A percentile compares a stretch with the other conserved stretches of the same genome.
These are phyloP conservation scores for Caradrina clavipalpis DNA, from an alignment of 2,888 invertebrate species.

Conservation along the genomic window DNA sequence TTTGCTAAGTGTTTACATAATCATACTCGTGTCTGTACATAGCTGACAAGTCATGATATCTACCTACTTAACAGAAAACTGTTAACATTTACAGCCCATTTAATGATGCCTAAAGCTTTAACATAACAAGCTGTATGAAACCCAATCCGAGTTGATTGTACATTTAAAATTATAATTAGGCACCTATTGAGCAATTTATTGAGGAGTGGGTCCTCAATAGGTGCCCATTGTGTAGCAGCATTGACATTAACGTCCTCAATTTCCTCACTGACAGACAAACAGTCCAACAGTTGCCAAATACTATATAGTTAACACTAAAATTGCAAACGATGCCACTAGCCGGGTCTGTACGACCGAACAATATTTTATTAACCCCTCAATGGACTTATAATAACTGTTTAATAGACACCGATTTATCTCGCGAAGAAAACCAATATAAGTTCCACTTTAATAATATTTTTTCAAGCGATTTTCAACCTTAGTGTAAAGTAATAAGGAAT, in stretches of 20 bases:
- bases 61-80: background rate
- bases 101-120: background rate
- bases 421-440: conserved; percentile 60
- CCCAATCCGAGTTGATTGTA: conserved; percentile 34
- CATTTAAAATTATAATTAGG: conserved; percentile 48
- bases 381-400: conserved; percentile 87
- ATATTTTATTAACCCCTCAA: conserved; percentile 89
- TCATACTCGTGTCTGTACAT: background rate
- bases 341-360: conserved; percentile 74
- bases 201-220: background rate
- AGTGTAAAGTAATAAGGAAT: conserved; percentile 27
- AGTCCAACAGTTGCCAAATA: conserved; percentile 54
- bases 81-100: background rate
- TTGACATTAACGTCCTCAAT: conserved; percentile 49
- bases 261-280: conserved; percentile 54
- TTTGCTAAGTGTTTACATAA: too few species aligned
- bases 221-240: conserved; percentile 34
- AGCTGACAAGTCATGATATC: background rate
- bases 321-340: conserved; percentile 69
- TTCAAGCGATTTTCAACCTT: conserved; percentile 51
- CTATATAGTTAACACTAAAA: conserved; percentile 64
- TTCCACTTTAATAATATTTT: conserved; percentile 12
- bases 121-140: conserved; percentile 1
- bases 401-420: conserved; percentile 88
- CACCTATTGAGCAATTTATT: conserved; percentile 37